Percentiles rank a stretch among this genome's conserved stretches.
phyloP scores from a whole-genome alignment of 2,888 invertebrate species.

The Sphaerolaimus hirsutus region DNA sequence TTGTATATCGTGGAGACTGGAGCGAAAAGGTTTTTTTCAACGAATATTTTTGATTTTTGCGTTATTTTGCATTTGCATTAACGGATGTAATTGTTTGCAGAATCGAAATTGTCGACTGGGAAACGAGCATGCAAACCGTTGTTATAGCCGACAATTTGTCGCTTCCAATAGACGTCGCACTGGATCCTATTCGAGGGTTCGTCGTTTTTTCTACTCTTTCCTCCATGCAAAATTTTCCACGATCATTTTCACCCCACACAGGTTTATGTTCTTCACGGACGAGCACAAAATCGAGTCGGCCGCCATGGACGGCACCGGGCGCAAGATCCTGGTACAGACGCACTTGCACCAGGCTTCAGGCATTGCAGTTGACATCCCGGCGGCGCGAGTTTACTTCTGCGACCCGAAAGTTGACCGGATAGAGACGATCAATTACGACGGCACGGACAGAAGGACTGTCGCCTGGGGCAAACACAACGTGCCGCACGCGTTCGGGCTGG shows the following conservation, averaged over 20 bases:
- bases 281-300: conserved; percentile 47
- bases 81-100: neutral
- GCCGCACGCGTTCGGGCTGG: conserved; percentile 82
- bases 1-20: conserved; percentile 61
- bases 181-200: conserved; percentile 65
- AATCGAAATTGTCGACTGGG: too few species aligned
- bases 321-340: conserved; percentile 57
- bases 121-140: conserved; percentile 48
- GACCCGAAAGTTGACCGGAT: conserved; percentile 81
- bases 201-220: neutral
- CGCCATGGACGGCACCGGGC: conserved; percentile 75
- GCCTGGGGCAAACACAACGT: conserved; percentile 34
- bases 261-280: conserved; percentile 36
- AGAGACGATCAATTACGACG: conserved; percentile 75
- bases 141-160: conserved; percentile 71
- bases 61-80: neutral
- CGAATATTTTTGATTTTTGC: too few species aligned
- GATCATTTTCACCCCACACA: conserved; percentile 22
- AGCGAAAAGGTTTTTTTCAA: too few species aligned
- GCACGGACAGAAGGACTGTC: conserved; percentile 57
- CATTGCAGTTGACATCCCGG: conserved; percentile 65
- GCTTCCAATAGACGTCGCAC: conserved; percentile 62
- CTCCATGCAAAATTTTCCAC: too few species aligned
- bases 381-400: conserved; percentile 77
- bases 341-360: conserved; percentile 61